Evolutionary conservation across 2,113 vertebrate genomes (phyloP).

Genomic region (Pedetes capensis): DNA sequence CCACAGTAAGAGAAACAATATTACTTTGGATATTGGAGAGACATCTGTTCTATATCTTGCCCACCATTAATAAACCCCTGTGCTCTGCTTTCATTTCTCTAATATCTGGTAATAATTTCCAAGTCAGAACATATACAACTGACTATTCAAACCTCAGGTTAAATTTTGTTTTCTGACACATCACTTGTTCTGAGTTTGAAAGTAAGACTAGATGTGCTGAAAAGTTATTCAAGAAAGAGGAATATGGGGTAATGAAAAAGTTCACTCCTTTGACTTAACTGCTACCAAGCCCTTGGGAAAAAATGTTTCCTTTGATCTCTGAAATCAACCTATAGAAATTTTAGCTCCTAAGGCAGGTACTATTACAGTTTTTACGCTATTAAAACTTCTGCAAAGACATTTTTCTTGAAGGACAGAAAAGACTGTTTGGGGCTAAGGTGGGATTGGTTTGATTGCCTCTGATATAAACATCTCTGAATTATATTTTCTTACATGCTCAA

Average conservation of each 20-base stretch:
- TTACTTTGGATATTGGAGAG: neutral
- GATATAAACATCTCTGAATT: conserved; percentile 47
- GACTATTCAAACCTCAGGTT: conserved; percentile 20
- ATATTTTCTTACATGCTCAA: conserved; percentile 15
- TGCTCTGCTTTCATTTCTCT: conserved; percentile 34
- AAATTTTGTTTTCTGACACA: conserved; percentile 32
- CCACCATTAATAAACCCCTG: conserved; percentile 18
- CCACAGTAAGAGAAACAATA: neutral
- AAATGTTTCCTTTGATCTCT: conserved; percentile 27
- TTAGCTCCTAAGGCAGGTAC: conserved; percentile 25
- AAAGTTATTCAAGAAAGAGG: neutral
- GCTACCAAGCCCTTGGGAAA: neutral
- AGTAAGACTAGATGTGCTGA: neutral
- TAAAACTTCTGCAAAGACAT: conserved; percentile 45
- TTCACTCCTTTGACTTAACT: conserved; percentile 11
- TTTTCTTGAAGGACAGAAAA: conserved; percentile 14
- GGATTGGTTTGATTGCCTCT: conserved; percentile 37
- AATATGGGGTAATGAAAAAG: neutral
- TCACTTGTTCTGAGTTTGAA: conserved; percentile 39
- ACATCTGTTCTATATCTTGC: neutral
- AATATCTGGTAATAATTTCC: conserved; percentile 44
- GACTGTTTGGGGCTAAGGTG: neutral
- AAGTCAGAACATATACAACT: conserved; percentile 42
- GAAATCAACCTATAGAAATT: conserved; percentile 31
- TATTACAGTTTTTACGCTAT: neutral